These are phyloP conservation scores for Sorex maritimensis DNA, from an alignment of 2,797 vertebrate genomes.

Conservation along the genomic window DNA sequence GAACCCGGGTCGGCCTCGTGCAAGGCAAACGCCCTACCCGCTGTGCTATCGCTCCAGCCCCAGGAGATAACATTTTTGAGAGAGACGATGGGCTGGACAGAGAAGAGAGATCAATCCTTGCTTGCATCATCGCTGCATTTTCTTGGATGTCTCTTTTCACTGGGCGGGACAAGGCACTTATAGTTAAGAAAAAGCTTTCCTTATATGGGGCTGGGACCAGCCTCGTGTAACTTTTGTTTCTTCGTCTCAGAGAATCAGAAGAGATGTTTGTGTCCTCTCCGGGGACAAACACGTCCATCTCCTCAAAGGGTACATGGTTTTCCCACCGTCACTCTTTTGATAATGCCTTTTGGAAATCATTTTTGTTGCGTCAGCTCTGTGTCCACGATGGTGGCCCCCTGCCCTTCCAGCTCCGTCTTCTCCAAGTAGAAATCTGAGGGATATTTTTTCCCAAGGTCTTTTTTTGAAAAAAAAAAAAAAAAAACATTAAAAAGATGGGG, in stretches of 20 bases:
- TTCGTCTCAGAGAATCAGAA: neutral
- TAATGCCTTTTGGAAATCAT: slow-evolving; percentile 64
- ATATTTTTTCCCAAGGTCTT: slow-evolving; percentile 1
- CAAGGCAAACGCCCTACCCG: too few species aligned
- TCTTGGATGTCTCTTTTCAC: neutral
- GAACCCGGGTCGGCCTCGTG: too few species aligned
- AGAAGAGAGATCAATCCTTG: slow-evolving; percentile 31
- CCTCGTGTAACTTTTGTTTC: neutral
- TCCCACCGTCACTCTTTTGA: slow-evolving; percentile 5
- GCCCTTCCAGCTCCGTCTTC: neutral
- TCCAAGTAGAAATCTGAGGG: slow-evolving; percentile 41
- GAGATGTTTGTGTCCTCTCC: slow-evolving; percentile 17
- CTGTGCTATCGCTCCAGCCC: too few species aligned
- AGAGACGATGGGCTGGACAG: neutral
- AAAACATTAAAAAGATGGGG: too few species aligned
- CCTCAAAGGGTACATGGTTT: neutral
- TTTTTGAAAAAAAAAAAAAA: neutral
- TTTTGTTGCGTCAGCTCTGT: neutral
- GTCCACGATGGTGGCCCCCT: slow-evolving; percentile 6
- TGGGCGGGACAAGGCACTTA: neutral
- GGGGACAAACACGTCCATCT: neutral
- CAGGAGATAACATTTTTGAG: slow-evolving; percentile 17
- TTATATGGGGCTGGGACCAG: neutral
- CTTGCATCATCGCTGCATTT: slow-evolving; percentile 12
- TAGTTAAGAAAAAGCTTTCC: neutral